Evolutionary conservation across 2,888 invertebrate genomes (phyloP).

Genomic region (Dioctria linearis): DNA sequence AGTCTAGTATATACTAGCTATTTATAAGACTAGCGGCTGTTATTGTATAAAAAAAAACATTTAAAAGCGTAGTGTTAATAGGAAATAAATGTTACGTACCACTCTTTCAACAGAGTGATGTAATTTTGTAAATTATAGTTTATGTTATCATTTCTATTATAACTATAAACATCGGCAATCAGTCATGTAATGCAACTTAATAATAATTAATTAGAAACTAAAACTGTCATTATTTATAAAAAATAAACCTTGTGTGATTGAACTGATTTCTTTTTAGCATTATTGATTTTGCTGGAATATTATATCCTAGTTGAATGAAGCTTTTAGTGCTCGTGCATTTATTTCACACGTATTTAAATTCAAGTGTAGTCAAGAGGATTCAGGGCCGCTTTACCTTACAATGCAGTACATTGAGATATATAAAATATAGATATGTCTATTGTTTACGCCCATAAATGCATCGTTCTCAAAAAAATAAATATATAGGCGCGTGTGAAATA

Average conservation of each 20-base stretch:
- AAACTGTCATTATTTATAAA: conserved; percentile 46
- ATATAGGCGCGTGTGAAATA: too few species aligned
- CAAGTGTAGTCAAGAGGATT: too few species aligned
- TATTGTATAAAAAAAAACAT: conserved; percentile 42
- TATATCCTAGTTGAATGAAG: not conserved
- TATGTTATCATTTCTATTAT: conserved; percentile 12
- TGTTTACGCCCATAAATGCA: too few species aligned
- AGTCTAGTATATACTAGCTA: conserved; percentile 31
- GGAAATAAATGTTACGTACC: conserved; percentile 41
- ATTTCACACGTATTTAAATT: too few species aligned
- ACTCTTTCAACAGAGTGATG: conserved; percentile 41
- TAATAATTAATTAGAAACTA: conserved; percentile 14
- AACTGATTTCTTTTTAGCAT: conserved; percentile 26
- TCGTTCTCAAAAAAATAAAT: too few species aligned
- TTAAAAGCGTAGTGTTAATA: conserved; percentile 45
- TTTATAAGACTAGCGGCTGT: conserved; percentile 50
- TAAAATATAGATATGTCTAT: not conserved
- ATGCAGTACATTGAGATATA: too few species aligned
- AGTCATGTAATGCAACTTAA: conserved; percentile 49
- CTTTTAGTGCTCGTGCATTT: not conserved
- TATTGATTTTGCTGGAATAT: not conserved
- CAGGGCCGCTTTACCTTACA: too few species aligned
- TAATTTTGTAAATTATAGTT: conserved; percentile 43
- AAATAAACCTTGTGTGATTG: conserved; percentile 47
- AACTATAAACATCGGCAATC: conserved; percentile 48